Percentiles rank a stretch among this genome's conserved stretches.
Conservation (phyloP, 2,113 vertebrate species). For the Chaetops frenatus region DNA sequence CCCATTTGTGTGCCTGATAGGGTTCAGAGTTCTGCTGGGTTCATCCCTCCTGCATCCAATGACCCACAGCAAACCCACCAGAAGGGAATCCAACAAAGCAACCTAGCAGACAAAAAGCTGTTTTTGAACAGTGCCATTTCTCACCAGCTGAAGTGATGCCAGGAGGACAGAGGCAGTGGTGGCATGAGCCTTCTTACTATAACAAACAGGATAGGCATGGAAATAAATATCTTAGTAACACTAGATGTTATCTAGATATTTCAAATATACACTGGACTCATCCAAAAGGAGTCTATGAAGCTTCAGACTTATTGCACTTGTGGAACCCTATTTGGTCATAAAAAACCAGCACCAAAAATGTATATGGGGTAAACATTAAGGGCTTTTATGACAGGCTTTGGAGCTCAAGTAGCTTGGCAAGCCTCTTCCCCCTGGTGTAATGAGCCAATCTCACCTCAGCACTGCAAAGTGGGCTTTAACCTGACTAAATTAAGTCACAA, state of each 20-base stretch:
- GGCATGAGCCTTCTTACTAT: background rate
- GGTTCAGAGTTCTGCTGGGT: background rate
- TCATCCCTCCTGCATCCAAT: background rate
- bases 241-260: background rate
- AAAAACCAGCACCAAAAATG: background rate
- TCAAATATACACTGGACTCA: background rate
- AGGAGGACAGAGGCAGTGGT: background rate
- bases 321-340: background rate
- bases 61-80: background rate
- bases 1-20: fast-evolving
- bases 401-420: background rate
- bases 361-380: background rate
- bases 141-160: background rate
- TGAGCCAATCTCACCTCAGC: background rate
- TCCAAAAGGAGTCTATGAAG: background rate
- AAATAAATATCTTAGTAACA: background rate
- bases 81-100: background rate
- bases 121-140: background rate
- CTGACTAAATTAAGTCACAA: background rate
- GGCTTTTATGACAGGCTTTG: background rate
- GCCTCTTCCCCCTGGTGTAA: background rate
- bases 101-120: background rate
- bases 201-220: background rate
- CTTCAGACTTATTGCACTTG: background rate
- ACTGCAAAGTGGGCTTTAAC: background rate